Evolutionary conservation across 2,797 vertebrate species (phyloP).

Genomic region (Acrossocheilus wenchowensis): DNA sequence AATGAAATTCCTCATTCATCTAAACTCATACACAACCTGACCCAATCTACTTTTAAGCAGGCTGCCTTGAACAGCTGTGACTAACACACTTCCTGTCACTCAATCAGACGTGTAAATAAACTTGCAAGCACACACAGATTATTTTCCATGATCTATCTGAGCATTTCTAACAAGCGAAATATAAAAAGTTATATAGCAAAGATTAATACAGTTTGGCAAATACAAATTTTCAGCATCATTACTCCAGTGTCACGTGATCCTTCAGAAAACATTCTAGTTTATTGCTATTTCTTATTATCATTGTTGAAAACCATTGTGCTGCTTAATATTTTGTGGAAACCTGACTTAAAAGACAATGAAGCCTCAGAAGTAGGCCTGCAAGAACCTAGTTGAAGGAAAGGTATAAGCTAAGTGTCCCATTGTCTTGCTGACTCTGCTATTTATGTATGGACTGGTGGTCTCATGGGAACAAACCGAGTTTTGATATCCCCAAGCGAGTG

Average conservation of each 20-base stretch:
- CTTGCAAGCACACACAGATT: background rate
- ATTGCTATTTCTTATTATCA: background rate
- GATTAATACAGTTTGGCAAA: background rate
- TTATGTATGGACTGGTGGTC: background rate
- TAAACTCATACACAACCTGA: conserved; percentile 45
- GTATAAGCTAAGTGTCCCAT: background rate
- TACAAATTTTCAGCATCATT: background rate
- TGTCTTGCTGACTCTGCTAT: background rate
- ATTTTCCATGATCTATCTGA: background rate
- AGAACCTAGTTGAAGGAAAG: background rate
- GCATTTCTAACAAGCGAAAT: background rate
- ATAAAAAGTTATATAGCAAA: background rate
- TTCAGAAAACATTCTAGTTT: background rate
- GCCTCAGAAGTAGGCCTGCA: background rate
- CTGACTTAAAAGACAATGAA: background rate
- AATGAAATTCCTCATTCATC: conserved; percentile 73
- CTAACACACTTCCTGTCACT: conserved; percentile 50
- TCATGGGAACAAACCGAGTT: conserved; percentile 9
- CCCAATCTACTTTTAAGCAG: conserved; percentile 51
- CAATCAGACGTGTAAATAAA: conserved; percentile 6
- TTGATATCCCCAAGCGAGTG: conserved; percentile 43
- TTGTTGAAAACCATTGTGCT: background rate
- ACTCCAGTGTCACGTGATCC: background rate
- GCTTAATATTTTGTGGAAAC: background rate
- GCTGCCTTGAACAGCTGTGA: conserved; percentile 65